Percentiles rank a stretch among this genome's conserved stretches.
Conservation (phyloP, 2,888 invertebrate genomes). For the Himalopsyche anomala region DNA sequence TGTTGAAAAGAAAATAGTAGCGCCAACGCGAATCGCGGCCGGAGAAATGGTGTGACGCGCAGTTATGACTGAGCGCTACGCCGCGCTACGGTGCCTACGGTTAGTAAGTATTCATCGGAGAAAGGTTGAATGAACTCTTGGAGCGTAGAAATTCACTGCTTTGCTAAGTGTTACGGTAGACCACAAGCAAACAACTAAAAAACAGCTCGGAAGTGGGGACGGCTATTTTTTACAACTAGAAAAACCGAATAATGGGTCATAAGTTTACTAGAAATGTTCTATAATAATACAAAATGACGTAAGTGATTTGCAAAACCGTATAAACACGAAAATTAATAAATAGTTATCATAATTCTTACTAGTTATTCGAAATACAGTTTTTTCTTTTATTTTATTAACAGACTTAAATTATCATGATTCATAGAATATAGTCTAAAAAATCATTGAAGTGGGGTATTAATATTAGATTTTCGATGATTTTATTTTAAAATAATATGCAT, state of each 20-base stretch:
- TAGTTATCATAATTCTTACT: too few species aligned
- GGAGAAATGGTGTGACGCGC: constrained; percentile 62
- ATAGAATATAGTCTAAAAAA: too few species aligned
- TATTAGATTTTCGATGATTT: too few species aligned
- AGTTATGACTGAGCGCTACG: neutral
- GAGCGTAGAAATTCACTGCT: constrained; percentile 48
- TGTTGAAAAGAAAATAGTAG: constrained; percentile 27
- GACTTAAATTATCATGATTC: too few species aligned
- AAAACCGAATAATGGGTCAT: constrained; percentile 37
- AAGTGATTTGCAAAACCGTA: neutral
- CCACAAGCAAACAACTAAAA: constrained; percentile 55
- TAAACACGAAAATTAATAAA: neutral
- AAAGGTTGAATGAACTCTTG: constrained; percentile 61
- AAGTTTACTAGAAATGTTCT: constrained; percentile 36
- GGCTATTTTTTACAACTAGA: constrained; percentile 27
- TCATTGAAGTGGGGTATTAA: too few species aligned
- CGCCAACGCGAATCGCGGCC: constrained; percentile 53
- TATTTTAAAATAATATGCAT: too few species aligned
- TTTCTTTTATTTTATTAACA: too few species aligned
- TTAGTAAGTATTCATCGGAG: constrained; percentile 1
- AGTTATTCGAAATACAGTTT: too few species aligned
- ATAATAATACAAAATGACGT: neutral
- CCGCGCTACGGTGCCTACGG: neutral
- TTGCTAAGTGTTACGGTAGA: constrained; percentile 62
- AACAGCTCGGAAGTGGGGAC: constrained; percentile 11